Evolutionary conservation across 35 echinoderm and acorn worm genomes (phyloP).

Genomic region (Acanthaster planci): DNA sequence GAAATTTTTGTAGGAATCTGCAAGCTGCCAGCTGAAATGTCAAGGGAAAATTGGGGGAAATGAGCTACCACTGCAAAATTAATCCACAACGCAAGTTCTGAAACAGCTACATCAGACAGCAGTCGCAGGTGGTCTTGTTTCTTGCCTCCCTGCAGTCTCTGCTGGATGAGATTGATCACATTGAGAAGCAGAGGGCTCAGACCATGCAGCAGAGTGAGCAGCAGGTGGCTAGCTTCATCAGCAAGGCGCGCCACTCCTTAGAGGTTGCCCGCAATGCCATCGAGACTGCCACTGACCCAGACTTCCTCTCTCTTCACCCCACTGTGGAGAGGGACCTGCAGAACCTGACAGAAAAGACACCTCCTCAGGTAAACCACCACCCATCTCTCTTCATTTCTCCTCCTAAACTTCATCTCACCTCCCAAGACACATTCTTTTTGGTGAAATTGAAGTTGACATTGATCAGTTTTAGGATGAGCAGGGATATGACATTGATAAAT

Average conservation of each 20-base stretch:
- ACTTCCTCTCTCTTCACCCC: slow-evolving; percentile 14
- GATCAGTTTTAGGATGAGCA: no score
- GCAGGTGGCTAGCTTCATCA: not conserved
- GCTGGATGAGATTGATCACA: slow-evolving; percentile 24
- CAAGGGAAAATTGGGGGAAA: no score
- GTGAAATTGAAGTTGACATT: no score
- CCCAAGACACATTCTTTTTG: no score
- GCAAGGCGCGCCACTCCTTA: not conserved
- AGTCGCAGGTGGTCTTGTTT: not conserved
- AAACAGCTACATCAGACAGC: no score
- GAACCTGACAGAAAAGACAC: not conserved
- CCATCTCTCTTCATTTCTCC: no score
- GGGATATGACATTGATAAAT: no score
- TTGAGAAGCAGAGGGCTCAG: slow-evolving; percentile 16
- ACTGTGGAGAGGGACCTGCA: slow-evolving; percentile 9
- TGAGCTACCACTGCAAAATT: no score
- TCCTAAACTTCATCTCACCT: no score
- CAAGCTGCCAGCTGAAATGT: no score
- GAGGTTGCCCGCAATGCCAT: slow-evolving; percentile 26
- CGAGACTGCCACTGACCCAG: not conserved
- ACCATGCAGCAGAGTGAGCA: not conserved
- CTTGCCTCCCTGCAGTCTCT: not conserved
- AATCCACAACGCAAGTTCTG: no score
- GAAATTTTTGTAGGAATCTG: no score
- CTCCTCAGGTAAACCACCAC: slow-evolving; percentile 15